These are phyloP conservation scores for Pelagia noctiluca DNA, from an alignment of 30 jellyfish, hydroid and myxozoan genomes.

Conservation along the genomic window DNA sequence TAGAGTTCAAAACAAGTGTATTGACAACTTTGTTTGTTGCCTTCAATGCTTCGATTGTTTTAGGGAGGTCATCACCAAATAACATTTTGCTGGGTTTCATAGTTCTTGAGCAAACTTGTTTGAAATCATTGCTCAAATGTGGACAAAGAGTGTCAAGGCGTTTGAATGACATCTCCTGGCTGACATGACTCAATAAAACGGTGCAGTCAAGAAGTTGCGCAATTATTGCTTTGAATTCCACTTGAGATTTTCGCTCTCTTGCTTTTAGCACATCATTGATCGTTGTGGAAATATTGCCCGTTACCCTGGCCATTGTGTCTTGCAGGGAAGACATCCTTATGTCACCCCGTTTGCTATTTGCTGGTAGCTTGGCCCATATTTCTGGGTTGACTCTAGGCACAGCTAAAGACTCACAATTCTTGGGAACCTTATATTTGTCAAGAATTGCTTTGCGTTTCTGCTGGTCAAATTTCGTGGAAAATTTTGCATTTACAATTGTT, in stretches of 20 bases:
- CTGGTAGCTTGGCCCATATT: constrained; percentile 5
- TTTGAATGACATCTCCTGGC: constrained; percentile 25
- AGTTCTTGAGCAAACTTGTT: constrained; percentile 39
- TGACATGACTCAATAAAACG: constrained; percentile 41
- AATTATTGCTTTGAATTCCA: constrained; percentile 16
- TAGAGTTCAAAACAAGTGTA: neutral
- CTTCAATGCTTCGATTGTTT: constrained; percentile 20
- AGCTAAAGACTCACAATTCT: neutral
- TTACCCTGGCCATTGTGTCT: constrained; percentile 14
- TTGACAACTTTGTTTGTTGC: constrained; percentile 20
- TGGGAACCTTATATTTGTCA: neutral
- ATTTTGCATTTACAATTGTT: too few species aligned
- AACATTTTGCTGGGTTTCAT: constrained; percentile 47
- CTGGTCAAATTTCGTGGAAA: too few species aligned
- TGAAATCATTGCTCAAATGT: constrained; percentile 28
- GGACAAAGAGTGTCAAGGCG: constrained; percentile 40
- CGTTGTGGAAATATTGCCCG: constrained; percentile 41
- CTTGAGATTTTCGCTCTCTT: neutral
- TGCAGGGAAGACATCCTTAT: neutral
- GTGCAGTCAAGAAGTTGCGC: constrained; percentile 27
- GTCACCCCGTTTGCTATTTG: constrained; percentile 5
- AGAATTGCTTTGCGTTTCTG: constrained; percentile 29
- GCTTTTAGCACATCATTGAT: constrained; percentile 32
- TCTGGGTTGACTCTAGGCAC: constrained; percentile 11
- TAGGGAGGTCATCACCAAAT: constrained; percentile 46